Conservation (phyloP, 2,797 vertebrate genomes). For the Silurus lanzhouensis region DNA sequence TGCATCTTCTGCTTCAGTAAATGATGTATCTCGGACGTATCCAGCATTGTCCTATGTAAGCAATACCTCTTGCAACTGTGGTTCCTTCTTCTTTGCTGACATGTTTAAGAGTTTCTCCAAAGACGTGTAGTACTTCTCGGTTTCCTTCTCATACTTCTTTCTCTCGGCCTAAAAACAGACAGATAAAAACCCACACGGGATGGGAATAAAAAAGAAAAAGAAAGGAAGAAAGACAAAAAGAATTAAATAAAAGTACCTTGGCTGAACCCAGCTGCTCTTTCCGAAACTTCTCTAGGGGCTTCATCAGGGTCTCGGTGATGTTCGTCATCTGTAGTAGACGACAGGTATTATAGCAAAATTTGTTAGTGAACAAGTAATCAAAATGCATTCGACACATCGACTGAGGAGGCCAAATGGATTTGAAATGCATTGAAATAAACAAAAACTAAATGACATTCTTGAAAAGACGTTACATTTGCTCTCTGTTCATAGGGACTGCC, state of each 20-base stretch:
- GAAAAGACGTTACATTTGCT: background rate
- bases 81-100: slow-evolving; percentile 98
- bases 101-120: slow-evolving; percentile 95
- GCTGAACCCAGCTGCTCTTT: slow-evolving; percentile 94
- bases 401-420: background rate
- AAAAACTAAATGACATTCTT: background rate
- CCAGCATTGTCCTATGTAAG: background rate
- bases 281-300: slow-evolving; percentile 96
- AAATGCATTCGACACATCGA: background rate
- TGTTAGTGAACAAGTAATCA: background rate
- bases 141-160: slow-evolving; percentile 98
- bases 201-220: background rate
- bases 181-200: background rate
- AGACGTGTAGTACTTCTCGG: slow-evolving; percentile 95
- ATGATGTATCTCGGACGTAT: background rate
- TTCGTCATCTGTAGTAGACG: slow-evolving; percentile 83
- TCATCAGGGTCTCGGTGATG: slow-evolving; percentile 97
- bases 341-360: background rate
- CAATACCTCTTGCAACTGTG: slow-evolving; percentile 90
- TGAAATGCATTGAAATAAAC: background rate
- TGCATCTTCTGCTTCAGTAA: background rate
- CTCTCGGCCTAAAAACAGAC: slow-evolving; percentile 83
- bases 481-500: background rate
- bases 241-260: slow-evolving; percentile 77
- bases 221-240: too few species aligned